A percentile compares a stretch with the other conserved stretches of the same genome.
Conservation (phyloP, 1,140 invertebrate species). For the Eupristina koningsbergeri region DNA sequence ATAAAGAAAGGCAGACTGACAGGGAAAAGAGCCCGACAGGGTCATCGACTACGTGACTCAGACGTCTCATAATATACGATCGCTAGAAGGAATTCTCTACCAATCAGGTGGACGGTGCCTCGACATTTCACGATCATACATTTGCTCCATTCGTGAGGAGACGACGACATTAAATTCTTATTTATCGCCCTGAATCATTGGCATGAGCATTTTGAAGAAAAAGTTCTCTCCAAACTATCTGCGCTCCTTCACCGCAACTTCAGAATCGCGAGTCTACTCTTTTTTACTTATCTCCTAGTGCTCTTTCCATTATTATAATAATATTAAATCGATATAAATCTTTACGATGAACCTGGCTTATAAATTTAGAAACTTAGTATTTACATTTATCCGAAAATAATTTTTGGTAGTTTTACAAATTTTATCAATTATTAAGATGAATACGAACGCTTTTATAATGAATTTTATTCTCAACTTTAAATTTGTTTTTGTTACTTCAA, state of each 20-base stretch:
- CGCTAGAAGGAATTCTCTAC: constrained; percentile 47
- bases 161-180: constrained; percentile 51
- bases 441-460: too few relatives aligned
- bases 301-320: constrained; percentile 4
- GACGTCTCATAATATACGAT: constrained; percentile 42
- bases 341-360: neutral
- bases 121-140: constrained; percentile 45
- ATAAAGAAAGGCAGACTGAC: neutral
- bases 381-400: neutral
- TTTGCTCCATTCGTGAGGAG: constrained; percentile 51
- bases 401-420: neutral
- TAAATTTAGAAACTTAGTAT: neutral
- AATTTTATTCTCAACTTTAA: too few relatives aligned
- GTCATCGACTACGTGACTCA: constrained; percentile 57
- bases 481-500: too few relatives aligned
- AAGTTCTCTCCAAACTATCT: neutral
- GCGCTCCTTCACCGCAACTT: neutral
- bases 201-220: constrained; percentile 57
- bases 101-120: constrained; percentile 37
- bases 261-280: neutral
- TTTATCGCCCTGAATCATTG: constrained; percentile 60
- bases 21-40: constrained; percentile 38
- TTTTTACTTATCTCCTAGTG: neutral
- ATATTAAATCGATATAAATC: neutral
- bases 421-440: too few relatives aligned